Evolutionary conservation across 2,113 vertebrate genomes (phyloP).

Genomic region (Rallus limicola): DNA sequence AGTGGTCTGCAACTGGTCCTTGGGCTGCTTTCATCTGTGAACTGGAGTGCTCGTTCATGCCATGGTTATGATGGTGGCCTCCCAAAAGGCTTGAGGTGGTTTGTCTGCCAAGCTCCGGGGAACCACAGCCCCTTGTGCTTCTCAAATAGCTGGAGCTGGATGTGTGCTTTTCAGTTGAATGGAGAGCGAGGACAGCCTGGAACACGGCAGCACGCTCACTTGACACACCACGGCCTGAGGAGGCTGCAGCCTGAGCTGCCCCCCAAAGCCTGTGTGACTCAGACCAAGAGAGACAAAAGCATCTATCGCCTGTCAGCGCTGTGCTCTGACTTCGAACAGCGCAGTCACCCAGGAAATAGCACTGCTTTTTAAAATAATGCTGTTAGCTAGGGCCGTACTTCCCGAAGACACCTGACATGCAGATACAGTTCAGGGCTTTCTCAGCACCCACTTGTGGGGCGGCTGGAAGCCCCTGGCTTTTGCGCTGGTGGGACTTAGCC

Average conservation of each 20-base stretch:
- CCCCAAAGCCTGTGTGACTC: rapidly evolving
- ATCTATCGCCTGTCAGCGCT: rapidly evolving
- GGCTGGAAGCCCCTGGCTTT: too few relatives aligned
- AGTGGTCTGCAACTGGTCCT: too few relatives aligned
- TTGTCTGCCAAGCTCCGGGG: too few relatives aligned
- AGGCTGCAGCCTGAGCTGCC: background rate
- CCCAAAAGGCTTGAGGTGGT: background rate
- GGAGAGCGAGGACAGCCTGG: rapidly evolving
- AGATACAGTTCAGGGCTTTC: rapidly evolving
- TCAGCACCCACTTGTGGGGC: rapidly evolving
- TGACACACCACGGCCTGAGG: rapidly evolving
- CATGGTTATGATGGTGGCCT: background rate
- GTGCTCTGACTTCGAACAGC: rapidly evolving
- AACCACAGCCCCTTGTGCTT: background rate
- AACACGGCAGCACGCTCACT: rapidly evolving
- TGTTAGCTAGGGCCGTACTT: too few relatives aligned
- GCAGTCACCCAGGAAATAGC: rapidly evolving
- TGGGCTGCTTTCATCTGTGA: rapidly evolving
- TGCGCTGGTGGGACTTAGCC: rapidly evolving
- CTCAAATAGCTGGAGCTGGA: background rate
- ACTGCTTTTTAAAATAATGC: rapidly evolving
- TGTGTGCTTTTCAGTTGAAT: rapidly evolving
- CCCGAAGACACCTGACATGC: rapidly evolving
- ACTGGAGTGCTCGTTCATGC: background rate
- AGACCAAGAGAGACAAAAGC: background rate